These are phyloP conservation scores for Gasterosteus nipponicus DNA, from an alignment of 2,113 vertebrate species.

Conservation along the genomic window DNA sequence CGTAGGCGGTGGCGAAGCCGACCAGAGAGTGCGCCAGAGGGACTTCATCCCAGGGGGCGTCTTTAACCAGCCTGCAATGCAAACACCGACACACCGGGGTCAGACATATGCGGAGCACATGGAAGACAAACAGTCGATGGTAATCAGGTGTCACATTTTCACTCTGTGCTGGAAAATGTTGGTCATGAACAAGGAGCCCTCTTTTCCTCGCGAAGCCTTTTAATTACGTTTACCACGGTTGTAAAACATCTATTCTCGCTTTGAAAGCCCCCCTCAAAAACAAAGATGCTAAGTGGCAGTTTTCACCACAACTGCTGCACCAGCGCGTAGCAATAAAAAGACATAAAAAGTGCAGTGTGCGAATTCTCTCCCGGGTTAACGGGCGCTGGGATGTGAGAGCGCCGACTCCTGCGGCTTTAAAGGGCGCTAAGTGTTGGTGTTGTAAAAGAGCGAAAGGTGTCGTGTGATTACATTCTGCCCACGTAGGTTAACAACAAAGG, in stretches of 20 bases:
- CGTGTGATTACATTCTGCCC: neutral
- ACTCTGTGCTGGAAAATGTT: slow-evolving; percentile 17
- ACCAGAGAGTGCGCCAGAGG: slow-evolving; percentile 96
- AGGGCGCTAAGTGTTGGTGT: neutral
- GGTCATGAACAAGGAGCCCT: neutral
- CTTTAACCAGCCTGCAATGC: slow-evolving; percentile 92
- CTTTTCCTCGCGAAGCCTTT: slow-evolving; percentile 27
- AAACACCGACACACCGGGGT: slow-evolving; percentile 1
- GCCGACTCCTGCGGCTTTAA: slow-evolving; percentile 24
- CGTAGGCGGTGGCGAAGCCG: slow-evolving; percentile 96
- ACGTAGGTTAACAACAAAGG: slow-evolving; percentile 17
- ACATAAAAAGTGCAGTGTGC: slow-evolving; percentile 21
- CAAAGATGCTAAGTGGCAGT: slow-evolving; percentile 38
- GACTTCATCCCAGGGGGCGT: slow-evolving; percentile 98
- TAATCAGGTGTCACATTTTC: slow-evolving; percentile 20
- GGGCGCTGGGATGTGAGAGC: slow-evolving; percentile 4
- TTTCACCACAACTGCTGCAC: slow-evolving; percentile 28
- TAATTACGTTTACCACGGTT: slow-evolving; percentile 32
- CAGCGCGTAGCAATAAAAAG: slow-evolving; percentile 23
- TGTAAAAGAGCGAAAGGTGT: slow-evolving; percentile 20
- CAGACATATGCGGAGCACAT: slow-evolving; percentile 1
- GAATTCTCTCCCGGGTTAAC: slow-evolving; percentile 17
- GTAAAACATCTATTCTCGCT: slow-evolving; percentile 13
- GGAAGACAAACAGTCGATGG: neutral
- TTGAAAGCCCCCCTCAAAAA: neutral